Evolutionary conservation across 2,888 invertebrate species (phyloP), one percentile per base, ranked within the genome.

Genomic region (Chromoteleia sp.): DNA sequence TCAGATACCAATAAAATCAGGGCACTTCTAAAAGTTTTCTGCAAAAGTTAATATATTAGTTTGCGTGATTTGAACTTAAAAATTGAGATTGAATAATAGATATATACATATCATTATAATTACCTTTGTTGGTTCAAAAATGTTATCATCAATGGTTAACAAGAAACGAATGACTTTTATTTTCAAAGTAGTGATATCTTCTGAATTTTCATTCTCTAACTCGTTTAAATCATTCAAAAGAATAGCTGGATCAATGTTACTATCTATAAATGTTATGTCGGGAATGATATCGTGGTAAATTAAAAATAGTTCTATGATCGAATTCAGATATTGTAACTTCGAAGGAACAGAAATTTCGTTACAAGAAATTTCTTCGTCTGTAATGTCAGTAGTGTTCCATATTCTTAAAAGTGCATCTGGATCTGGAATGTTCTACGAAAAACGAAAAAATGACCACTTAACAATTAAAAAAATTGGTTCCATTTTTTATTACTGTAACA

Each of bases 271-370:
- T 33, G 56, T 73, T 48, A 94, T 90, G 84, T 93, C 92, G 63
- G 94, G 93, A 71, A 93, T 93, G 65, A 93, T 87, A 56, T 92
- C 92, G 39, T 93, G 90, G 74, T 93, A 94, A 67, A 92, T 90
- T 67, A 94, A 90, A 89, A 95, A 92, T 86, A 94, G 92, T 19
- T 94, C 93, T 48, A 95, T 89, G 19, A 94, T 91, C 73, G 91
- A 91, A 19, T 84, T 54, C 6, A 89, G 85, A 74, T 87, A 88
- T 14, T 89, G 85, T 17, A 86, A 45, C 73, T 84, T 84, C 1
- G 83, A 68, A 43, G 86, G 77, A 76, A 81, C 50, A 48, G 79
- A 59, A 83, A 83, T 50, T 36, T 78, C 74, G 1, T 58, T 71
- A 8, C 12, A 21, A 30, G 58, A 81, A 4, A 79, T 74, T 48